phyloP scores from a whole-genome alignment of 92 coral and sea anemone genomes.

The Siderastrea siderea region DNA sequence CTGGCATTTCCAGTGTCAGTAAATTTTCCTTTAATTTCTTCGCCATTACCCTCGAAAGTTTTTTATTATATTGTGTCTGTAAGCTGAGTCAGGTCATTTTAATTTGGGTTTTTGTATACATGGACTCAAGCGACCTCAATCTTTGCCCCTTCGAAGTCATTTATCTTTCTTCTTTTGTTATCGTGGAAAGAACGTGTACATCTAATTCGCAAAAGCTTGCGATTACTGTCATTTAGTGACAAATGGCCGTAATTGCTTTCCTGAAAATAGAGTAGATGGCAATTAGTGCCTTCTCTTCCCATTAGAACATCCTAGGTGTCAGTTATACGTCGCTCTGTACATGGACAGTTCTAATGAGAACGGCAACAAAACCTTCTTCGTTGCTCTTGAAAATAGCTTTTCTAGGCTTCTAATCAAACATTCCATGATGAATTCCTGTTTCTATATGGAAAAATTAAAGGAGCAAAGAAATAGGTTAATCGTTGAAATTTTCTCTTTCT shows the following conservation, averaged over 20 bases:
- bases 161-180: constrained; percentile 1
- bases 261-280: constrained; percentile 32
- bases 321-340: neutral
- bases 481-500: neutral
- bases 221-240: constrained; percentile 44
- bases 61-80: neutral
- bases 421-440: neutral
- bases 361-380: neutral
- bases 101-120: neutral
- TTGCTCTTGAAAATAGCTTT: neutral
- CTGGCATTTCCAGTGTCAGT: neutral
- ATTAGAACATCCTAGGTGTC: constrained; percentile 42
- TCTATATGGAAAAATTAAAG: neutral
- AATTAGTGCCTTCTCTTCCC: constrained; percentile 43
- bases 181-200: neutral
- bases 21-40: neutral
- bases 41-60: too few relatives aligned
- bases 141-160: neutral
- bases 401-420: neutral
- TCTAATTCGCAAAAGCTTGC: constrained; percentile 8
- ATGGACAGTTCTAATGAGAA: constrained; percentile 20
- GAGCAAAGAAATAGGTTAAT: neutral
- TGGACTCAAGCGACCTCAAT: neutral
- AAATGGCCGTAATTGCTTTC: constrained; percentile 40
- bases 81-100: neutral